Evolutionary conservation across 2,797 vertebrate genomes (phyloP), one percentile per base, ranked within the genome.

Genomic region (Acipenser ruthenus): DNA sequence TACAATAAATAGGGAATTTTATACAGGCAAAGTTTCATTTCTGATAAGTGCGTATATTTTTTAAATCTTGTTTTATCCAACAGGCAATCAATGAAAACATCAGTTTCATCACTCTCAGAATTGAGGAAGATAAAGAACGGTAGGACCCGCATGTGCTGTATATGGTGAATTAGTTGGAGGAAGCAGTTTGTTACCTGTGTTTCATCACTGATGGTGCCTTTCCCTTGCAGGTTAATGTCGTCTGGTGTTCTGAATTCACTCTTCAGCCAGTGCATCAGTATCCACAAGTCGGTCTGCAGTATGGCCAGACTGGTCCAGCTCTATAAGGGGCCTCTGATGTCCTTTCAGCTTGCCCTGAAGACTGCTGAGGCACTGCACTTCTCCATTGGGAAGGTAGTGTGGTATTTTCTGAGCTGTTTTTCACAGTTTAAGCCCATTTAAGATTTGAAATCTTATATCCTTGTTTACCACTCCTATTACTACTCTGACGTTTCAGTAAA

Each of bases 291-390:
- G 37, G 65, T 58, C 0, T 83, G 82, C 48, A 4, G 0, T 0
- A 18, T 76, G 0, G 68, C 48, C 15, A 55, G 0, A 9, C 60
- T 80, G 0, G 71, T 82, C 6, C 60, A 23, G 0, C 7, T 1
- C 1, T 82, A 81, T 77, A 69, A 9, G 12, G 51, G 80, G 0
- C 67, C 52, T 0, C 74, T 86, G 51, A 64, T 78, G 0, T 76
- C 84, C 68, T 79, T 71, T 78, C 78, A 78, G 69, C 73, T 90
- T 0, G 18, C 84, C 53, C 11, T 86, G 50, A 87, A 68, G 23
- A 6, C 82, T 50, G 80, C 78, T n/a, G 83, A 74, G 64, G 72
- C 82, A 10, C 13, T 73, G 10, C 62, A 79, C 0, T 65, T 69
- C 12, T 62, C 18, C 1, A 70, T 74, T 59, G 72, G 10, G 52